Evolutionary conservation across 2,113 vertebrate genomes (phyloP).

Genomic region (Pardalotus punctatus): DNA sequence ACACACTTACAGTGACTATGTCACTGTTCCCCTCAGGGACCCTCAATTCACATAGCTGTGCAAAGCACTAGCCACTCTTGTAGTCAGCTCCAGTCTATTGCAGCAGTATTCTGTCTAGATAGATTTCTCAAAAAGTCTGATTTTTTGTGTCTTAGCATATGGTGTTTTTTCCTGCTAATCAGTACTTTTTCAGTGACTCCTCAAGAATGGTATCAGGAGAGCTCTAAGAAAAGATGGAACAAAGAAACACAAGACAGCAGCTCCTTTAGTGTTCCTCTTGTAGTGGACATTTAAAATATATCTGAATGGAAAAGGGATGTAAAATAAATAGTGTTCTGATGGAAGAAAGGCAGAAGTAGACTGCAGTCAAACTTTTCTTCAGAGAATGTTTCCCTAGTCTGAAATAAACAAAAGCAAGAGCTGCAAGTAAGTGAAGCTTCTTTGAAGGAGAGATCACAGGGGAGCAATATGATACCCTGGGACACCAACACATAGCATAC

Average conservation of each 20-base stretch:
- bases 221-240: not conserved
- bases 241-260: not conserved
- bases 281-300: not conserved
- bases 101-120: not conserved
- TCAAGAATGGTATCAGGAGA: not conserved
- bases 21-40: not conserved
- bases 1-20: not conserved
- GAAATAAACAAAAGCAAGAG: not conserved
- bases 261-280: not conserved
- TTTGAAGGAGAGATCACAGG: not conserved
- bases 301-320: not conserved
- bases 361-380: constrained; percentile 1
- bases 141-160: not conserved
- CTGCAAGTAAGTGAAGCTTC: not conserved
- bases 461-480: not conserved
- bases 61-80: not conserved
- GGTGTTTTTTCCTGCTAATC: not conserved
- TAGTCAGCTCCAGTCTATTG: not conserved
- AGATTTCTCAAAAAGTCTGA: not conserved
- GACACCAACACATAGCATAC: not conserved
- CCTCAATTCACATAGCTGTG: not conserved
- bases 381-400: not conserved
- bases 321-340: not conserved
- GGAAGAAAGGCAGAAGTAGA: not conserved
- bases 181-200: not conserved